These are phyloP conservation scores for Reticulitermes speratus DNA, from an alignment of 1,140 invertebrate species.

Conservation along the genomic window DNA sequence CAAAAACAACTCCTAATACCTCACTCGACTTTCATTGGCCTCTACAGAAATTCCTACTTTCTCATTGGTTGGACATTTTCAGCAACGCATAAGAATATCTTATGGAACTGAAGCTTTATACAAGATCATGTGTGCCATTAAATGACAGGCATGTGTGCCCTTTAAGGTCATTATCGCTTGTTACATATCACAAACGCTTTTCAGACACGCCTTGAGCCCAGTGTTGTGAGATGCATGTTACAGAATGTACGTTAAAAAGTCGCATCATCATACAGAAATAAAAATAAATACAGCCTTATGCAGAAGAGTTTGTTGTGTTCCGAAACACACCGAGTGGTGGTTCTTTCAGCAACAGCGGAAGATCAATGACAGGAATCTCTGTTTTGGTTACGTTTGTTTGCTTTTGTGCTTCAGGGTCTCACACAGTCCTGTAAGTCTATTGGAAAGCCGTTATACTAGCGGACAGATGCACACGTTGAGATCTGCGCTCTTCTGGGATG, in stretches of 20 bases:
- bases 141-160: background rate
- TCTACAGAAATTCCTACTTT: background rate
- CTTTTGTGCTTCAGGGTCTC: too few species aligned
- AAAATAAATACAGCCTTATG: background rate
- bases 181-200: background rate
- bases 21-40: background rate
- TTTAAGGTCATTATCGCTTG: constrained; percentile 1
- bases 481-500: too few species aligned
- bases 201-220: background rate
- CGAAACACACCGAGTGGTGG: too few species aligned
- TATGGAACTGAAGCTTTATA: background rate
- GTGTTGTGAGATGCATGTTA: background rate
- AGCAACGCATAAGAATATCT: background rate
- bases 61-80: background rate
- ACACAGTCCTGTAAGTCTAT: too few species aligned
- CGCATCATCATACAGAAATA: background rate
- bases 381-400: too few species aligned
- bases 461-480: too few species aligned
- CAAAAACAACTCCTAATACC: background rate
- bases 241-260: background rate
- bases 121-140: background rate
- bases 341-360: too few species aligned
- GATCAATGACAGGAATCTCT: too few species aligned
- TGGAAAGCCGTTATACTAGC: too few species aligned
- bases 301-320: too few species aligned